Evolutionary conservation across 2,113 vertebrate species (phyloP).

Genomic region (Chiloscyllium plagiosum): DNA sequence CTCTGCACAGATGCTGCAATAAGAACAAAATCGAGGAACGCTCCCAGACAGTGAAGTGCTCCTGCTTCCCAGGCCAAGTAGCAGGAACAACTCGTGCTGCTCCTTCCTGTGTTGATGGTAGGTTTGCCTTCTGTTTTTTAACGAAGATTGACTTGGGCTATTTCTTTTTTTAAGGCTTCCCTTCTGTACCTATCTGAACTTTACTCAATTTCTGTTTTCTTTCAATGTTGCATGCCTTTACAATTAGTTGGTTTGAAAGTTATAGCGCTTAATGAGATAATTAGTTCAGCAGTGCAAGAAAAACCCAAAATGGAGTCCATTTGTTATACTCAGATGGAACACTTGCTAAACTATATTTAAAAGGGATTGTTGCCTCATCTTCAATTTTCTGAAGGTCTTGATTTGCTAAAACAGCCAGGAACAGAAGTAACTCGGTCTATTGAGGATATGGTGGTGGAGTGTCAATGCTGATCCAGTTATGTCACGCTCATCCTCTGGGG

Average conservation of each 20-base stretch:
- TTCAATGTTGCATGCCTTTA: not conserved
- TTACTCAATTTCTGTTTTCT: not conserved
- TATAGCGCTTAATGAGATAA: not conserved
- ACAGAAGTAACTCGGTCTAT: not conserved
- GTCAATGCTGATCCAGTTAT: no score
- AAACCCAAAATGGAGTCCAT: not conserved
- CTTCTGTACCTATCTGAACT: not conserved
- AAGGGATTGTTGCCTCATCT: not conserved
- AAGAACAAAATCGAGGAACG: conserved; percentile 98
- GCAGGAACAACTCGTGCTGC: conserved; percentile 89
- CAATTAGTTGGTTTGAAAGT: not conserved
- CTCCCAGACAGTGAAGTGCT: conserved; percentile 97
- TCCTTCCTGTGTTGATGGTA: conserved; percentile 96
- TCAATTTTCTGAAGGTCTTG: not conserved
- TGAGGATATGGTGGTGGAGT: not conserved
- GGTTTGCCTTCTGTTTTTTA: conserved; percentile 37
- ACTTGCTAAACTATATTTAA: not conserved
- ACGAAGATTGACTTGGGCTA: not conserved
- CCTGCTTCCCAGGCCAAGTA: conserved; percentile 96
- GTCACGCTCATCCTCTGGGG: no score
- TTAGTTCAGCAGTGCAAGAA: not conserved
- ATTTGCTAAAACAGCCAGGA: not conserved
- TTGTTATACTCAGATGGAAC: not conserved
- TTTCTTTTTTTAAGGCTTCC: not conserved
- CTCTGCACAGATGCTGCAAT: conserved; percentile 94